A percentile compares a stretch with the other conserved stretches of the same genome.
Conservation (phyloP, 1,140 invertebrate genomes). For the Zaprionus inermis region DNA sequence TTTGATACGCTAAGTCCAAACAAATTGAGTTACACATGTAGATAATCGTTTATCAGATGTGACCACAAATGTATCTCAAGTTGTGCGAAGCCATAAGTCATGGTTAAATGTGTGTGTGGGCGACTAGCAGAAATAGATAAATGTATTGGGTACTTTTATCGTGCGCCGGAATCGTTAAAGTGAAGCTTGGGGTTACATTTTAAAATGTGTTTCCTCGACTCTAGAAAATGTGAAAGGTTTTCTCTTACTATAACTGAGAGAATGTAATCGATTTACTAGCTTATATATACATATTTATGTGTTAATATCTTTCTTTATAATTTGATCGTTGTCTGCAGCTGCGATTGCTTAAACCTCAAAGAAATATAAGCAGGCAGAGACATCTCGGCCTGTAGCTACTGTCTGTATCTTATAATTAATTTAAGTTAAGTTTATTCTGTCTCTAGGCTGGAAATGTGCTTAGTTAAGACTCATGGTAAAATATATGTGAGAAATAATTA, state of each 20-base stretch:
- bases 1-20: constrained; percentile 60
- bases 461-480: too few relatives aligned
- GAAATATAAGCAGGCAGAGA: neutral
- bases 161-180: neutral
- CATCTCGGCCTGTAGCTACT: too few relatives aligned
- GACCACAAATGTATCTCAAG: constrained; percentile 47
- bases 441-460: too few relatives aligned
- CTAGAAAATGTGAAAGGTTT: neutral
- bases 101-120: neutral
- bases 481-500: too few relatives aligned
- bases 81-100: constrained; percentile 51
- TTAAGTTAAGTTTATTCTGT: too few relatives aligned
- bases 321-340: neutral
- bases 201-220: neutral
- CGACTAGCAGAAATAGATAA: neutral
- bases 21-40: constrained; percentile 78
- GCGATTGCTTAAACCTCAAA: neutral
- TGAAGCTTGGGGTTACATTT: neutral
- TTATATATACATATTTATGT: neutral
- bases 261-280: neutral
- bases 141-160: neutral
- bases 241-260: too few relatives aligned
- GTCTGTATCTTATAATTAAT: too few relatives aligned
- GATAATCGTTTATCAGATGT: constrained; percentile 74
- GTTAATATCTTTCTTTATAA: neutral